Conservation (phyloP, 2,797 vertebrate genomes). For the Malacoraja senta region DNA sequence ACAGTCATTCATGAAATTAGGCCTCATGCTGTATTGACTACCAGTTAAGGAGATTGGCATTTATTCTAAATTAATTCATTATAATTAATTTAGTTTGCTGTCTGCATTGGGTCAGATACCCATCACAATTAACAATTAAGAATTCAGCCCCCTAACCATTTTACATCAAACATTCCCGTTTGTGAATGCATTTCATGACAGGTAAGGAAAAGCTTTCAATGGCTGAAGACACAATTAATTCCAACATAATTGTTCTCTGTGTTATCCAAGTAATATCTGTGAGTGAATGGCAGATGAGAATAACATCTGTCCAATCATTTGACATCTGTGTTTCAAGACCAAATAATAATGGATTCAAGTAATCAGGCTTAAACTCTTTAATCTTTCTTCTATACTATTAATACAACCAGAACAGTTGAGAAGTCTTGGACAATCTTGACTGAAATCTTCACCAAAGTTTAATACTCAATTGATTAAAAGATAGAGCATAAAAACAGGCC, state of each 20-base stretch:
- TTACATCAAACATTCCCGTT: not conserved
- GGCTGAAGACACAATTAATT: not conserved
- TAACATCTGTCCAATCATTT: not conserved
- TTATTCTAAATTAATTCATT: no score
- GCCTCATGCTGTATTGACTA: no score
- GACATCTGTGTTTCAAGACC: not conserved
- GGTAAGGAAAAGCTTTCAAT: not conserved
- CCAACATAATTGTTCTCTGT: not conserved
- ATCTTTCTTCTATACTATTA: not conserved
- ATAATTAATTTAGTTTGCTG: no score
- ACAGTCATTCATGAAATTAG: no score
- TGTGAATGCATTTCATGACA: not conserved
- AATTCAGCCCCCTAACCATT: not conserved
- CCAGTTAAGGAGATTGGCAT: no score
- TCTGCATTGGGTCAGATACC: no score
- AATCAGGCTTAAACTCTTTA: constrained; percentile 18
- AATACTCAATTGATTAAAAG: not conserved
- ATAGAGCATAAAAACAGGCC: no score
- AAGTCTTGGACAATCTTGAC: not conserved
- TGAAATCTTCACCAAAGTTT: not conserved
- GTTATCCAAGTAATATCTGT: not conserved
- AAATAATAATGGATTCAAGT: not conserved
- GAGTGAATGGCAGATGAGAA: not conserved
- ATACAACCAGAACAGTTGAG: not conserved
- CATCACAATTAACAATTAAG: no score